A percentile compares a stretch with the other conserved stretches of the same genome.
These are phyloP conservation scores for Halictus quadricinctus DNA, from an alignment of 2,888 invertebrate species.

Conservation along the genomic window DNA sequence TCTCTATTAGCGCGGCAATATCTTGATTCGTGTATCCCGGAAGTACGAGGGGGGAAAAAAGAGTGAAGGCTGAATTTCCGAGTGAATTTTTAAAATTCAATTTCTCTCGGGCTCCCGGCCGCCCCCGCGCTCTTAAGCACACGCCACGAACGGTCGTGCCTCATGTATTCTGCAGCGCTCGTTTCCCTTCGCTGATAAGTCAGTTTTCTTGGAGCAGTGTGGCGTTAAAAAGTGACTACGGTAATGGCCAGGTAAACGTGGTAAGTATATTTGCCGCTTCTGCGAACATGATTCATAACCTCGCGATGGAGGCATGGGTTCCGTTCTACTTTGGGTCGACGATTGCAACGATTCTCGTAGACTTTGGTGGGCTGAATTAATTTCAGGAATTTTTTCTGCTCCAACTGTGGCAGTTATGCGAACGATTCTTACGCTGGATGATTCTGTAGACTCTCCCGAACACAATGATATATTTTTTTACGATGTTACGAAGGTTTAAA, in stretches of 20 bases:
- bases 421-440: too few relatives aligned
- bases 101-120: conserved; percentile 35
- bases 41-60: background rate
- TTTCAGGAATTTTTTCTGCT: too few relatives aligned
- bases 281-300: background rate
- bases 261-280: conserved; percentile 6
- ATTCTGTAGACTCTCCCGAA: too few relatives aligned
- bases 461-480: too few relatives aligned
- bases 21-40: conserved; percentile 23
- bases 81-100: conserved; percentile 55
- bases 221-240: conserved; percentile 16
- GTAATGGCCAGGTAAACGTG: conserved; percentile 6
- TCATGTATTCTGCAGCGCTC: conserved; percentile 15
- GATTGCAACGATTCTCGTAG: background rate
- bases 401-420: too few relatives aligned
- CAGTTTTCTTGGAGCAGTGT: background rate
- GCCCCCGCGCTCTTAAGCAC: conserved; percentile 23
- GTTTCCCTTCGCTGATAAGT: conserved; percentile 4
- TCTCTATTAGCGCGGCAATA: conserved; percentile 30
- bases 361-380: too few relatives aligned
- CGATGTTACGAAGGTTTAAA: too few relatives aligned
- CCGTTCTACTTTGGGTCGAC: background rate
- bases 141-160: conserved; percentile 22
- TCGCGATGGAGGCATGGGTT: background rate
- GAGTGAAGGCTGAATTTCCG: conserved; percentile 23